Evolutionary conservation across 2,888 invertebrate genomes (phyloP).

Genomic region (Phasia obesa): DNA sequence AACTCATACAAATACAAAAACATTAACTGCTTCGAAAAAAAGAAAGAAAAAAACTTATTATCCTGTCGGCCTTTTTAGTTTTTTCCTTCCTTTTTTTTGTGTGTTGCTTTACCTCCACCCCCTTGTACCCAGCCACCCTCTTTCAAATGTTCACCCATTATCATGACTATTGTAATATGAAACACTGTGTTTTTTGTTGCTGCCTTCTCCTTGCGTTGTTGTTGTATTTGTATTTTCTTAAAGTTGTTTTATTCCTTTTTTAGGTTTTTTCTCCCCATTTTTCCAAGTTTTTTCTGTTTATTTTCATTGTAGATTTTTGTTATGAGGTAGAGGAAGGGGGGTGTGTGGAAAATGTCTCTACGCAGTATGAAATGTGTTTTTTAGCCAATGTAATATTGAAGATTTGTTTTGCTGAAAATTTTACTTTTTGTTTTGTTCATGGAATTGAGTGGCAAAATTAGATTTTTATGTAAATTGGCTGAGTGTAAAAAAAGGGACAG

Average conservation of each 20-base stretch:
- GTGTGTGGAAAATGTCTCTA: slow-evolving; percentile 56
- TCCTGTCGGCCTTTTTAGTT: slow-evolving; percentile 48
- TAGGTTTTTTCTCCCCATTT: slow-evolving; percentile 39
- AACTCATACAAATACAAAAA: slow-evolving; percentile 21
- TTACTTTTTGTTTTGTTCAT: slow-evolving; percentile 27
- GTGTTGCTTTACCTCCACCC: slow-evolving; percentile 2
- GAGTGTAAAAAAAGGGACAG: slow-evolving; percentile 42
- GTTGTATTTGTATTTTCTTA: slow-evolving; percentile 34
- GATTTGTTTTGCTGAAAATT: slow-evolving; percentile 33
- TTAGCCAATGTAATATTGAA: slow-evolving; percentile 26
- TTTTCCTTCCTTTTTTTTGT: slow-evolving; percentile 1
- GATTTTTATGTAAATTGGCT: slow-evolving; percentile 72
- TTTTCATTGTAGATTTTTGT: slow-evolving; percentile 18
- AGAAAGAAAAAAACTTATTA: slow-evolving; percentile 26
- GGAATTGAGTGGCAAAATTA: slow-evolving; percentile 64
- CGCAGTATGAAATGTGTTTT: slow-evolving; percentile 32
- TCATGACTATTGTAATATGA: slow-evolving; percentile 53
- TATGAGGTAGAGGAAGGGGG: no score
- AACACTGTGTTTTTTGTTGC: slow-evolving; percentile 23
- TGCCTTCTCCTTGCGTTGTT: background rate
- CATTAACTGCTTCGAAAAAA: background rate
- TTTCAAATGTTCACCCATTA: slow-evolving; percentile 39
- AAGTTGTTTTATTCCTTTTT: slow-evolving; percentile 48
- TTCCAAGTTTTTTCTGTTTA: slow-evolving; percentile 32
- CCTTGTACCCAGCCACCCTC: slow-evolving; percentile 19